Evolutionary conservation across 2,888 invertebrate species (phyloP), one percentile per base, ranked within the genome.

Genomic region (Lasioglossum vierecki): DNA sequence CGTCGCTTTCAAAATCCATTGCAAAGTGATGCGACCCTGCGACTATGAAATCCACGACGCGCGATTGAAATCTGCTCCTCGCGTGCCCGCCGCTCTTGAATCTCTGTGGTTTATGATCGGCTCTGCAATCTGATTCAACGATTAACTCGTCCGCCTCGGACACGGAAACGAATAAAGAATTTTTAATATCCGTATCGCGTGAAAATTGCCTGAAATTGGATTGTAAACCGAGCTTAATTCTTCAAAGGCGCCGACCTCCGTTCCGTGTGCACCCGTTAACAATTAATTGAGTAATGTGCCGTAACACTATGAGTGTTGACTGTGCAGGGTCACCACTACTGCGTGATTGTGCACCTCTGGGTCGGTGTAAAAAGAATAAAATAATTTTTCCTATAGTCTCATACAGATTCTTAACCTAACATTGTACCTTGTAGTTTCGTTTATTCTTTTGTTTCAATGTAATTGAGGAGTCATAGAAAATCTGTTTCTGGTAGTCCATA

Each of bases 71-170:
- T 82, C 66, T 57, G 41, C 44, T 53, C 2, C 11, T 78, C 26
- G 78, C 79, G 63, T 66, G 72, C 9, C 1, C 15, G 6, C 15
- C 18, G 35, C 22, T 18, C 13, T 46, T 18, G 15, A 57, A 66
- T 73, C 73, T 13, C 9, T 30, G 44, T 35, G 73, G 18, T 35
- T 73, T n/a, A 26, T 39, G 49, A 71, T 44, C 35, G 57, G 39
- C 49, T 39, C 63, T 26, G 35, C 22, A 30, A 63, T 13, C 66
- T 30, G 74, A 75, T 80, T n/a, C 76, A n/a, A 39, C n/a, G 70
- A 80, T 80, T 70, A 80, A 80, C 44, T 76, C 35, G 76, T 76
- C 41, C 4, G n/a, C 8, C 18, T 13, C 26, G 8, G 35, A 18
- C 41, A 70, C 76, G 15, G 30, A 44, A 49, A 13, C 15, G 22